Base-by-base conservation (phyloP, 35 echinoderm and acorn worm genomes). In the Heliocidaris tuberculata region DNA sequence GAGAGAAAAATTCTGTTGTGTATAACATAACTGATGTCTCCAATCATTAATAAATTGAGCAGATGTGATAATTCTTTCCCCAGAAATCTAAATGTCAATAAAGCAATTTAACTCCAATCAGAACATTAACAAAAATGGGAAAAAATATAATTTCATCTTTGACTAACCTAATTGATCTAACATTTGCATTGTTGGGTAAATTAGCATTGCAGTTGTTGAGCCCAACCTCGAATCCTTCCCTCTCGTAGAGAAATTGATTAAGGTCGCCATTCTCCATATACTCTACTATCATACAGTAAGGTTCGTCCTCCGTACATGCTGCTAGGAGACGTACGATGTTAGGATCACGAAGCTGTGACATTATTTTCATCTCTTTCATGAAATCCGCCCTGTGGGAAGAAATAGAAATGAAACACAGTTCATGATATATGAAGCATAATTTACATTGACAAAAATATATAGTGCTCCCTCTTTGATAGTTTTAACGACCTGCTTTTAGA, bases 311-410 rank as follows among this genome's bases (percentile, higher is more conserved):
- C 0, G 97, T 99, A 85, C 98, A 97, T 13, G 96, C 98, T 24
- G 96, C 98, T 21, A 99, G 96, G 27, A 99, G 98, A 17, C 96
- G 93, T 6, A 99, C 98, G 48, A 99, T 99, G 96, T 99, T 99
- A 6, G 96, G 96, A 86, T 99, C 97, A 13, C 96, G 88, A 8
- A 99, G 94, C 88, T 99, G 98, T 0, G 98, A 97, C 98, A 99
- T 99, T 10, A 99, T 96, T 94, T 99, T 99, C 98, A 99, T 97
- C 86, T 99, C 98, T 50, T 99, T 99, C 96, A 97, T 96, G 95
- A 99, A 99, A 85, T 99, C 98, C 31, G 96, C 94, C 48, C 98
- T 99, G 87, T 47, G 13, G 32, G 10, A 2, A n/a, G 47, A 89
- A 89, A 89, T 6, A 30, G 1, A 48, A 89, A 48, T 89, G 7